Evolutionary conservation across 2,113 vertebrate genomes (phyloP).

Genomic region (Miniopterus natalensis): DNA sequence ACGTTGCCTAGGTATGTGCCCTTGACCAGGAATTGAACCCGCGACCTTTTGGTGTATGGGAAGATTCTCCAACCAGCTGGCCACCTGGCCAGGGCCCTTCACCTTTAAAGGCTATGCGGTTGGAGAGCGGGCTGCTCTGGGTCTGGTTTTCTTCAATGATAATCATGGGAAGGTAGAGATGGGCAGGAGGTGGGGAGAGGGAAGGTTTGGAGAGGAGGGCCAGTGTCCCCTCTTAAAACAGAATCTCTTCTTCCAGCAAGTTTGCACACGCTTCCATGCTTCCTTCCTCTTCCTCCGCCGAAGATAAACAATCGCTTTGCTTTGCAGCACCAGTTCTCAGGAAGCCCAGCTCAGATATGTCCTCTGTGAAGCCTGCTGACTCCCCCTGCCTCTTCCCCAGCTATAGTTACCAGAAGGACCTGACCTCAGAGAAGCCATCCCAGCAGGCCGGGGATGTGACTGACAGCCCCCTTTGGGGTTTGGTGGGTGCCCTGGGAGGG

Average conservation of each 20-base stretch:
- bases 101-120: not conserved
- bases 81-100: too few species aligned
- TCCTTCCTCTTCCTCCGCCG: not conserved
- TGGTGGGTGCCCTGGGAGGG: not conserved
- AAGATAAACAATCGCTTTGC: not conserved
- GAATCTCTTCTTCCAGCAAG: not conserved
- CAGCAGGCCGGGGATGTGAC: not conserved
- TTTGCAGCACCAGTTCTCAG: not conserved
- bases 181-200: not conserved
- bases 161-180: not conserved
- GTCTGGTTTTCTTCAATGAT: not conserved
- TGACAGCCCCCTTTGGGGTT: not conserved
- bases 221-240: not conserved
- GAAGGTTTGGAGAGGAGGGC: not conserved
- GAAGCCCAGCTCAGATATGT: not conserved
- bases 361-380: not conserved
- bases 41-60: too few species aligned
- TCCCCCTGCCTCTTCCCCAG: not conserved
- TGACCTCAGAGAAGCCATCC: not conserved
- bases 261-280: not conserved
- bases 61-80: too few species aligned
- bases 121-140: not conserved
- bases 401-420: not conserved
- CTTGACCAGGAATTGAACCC: too few species aligned
- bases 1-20: too few species aligned